phyloP scores from a whole-genome alignment of 2,888 invertebrate genomes.

The Germaria angustata region DNA sequence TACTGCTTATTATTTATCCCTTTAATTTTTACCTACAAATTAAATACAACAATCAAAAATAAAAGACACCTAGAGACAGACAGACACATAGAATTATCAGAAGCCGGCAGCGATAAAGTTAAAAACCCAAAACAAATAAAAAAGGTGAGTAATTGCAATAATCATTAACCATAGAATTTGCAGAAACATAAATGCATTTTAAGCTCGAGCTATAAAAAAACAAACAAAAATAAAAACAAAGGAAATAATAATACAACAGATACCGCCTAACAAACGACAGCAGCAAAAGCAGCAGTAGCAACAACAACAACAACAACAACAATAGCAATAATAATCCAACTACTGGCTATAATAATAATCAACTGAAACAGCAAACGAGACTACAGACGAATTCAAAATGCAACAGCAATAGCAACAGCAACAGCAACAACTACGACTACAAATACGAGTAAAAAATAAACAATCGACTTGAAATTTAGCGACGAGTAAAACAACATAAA shows the following conservation, averaged over 20 bases:
- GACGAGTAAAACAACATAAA: conserved; percentile 60
- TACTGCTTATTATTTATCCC: conserved; percentile 13
- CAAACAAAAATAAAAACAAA: not conserved
- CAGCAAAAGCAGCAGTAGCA: conserved; percentile 17
- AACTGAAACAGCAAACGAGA: conserved; percentile 60
- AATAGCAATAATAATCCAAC: conserved; percentile 3
- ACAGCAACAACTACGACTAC: no score
- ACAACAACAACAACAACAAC: conserved; percentile 24
- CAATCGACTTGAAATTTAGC: conserved; percentile 33
- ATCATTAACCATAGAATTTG: conserved; percentile 59
- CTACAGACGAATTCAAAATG: conserved; percentile 44
- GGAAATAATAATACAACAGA: conserved; percentile 11
- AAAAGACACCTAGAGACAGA: conserved; percentile 20
- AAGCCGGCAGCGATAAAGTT: not conserved
- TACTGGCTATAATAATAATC: conserved; percentile 70
- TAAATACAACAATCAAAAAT: conserved; percentile 7
- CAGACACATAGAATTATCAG: not conserved
- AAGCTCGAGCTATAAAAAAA: conserved; percentile 16
- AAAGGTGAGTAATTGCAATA: conserved; percentile 58
- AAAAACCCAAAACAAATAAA: not conserved
- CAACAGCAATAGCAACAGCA: conserved; percentile 31
- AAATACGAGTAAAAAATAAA: not conserved
- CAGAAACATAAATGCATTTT: conserved; percentile 48
- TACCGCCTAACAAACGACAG: conserved; percentile 25
- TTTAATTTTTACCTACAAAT: conserved; percentile 20